phyloP scores from a whole-genome alignment of 2,888 invertebrate species.

The Apoda limacodes region DNA sequence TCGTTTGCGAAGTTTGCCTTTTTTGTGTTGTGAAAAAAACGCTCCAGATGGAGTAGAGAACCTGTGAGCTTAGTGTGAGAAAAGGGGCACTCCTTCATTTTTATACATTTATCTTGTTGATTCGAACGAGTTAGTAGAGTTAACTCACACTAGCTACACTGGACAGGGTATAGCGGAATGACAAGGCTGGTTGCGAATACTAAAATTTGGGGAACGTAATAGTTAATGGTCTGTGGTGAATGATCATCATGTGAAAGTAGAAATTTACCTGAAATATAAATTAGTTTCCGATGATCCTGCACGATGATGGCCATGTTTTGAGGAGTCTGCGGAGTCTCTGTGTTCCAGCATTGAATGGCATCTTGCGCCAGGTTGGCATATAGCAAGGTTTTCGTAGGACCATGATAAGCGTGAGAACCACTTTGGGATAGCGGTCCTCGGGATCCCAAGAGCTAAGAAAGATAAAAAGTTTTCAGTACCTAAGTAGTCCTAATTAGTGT shows the following conservation, averaged over 20 bases:
- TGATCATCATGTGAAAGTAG: too few relatives aligned
- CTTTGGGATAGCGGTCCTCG: constrained; percentile 62
- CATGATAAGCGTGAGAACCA: constrained; percentile 77
- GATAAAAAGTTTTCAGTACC: too few relatives aligned
- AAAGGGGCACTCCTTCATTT: too few relatives aligned
- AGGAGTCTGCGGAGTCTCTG: constrained; percentile 55
- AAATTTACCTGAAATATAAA: constrained; percentile 72
- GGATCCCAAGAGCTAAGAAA: constrained; percentile 60
- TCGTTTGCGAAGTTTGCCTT: too few relatives aligned
- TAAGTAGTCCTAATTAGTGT: too few relatives aligned
- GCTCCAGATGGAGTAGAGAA: too few relatives aligned
- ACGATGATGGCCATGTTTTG: constrained; percentile 70
- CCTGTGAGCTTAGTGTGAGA: too few relatives aligned
- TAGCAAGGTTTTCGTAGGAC: constrained; percentile 71
- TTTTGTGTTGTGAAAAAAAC: too few relatives aligned
- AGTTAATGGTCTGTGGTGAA: not conserved
- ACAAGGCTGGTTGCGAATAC: not conserved
- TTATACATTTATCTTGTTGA: too few relatives aligned
- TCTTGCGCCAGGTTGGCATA: constrained; percentile 78
- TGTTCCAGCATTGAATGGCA: constrained; percentile 83
- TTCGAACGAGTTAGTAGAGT: too few relatives aligned
- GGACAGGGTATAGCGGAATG: constrained; percentile 2
- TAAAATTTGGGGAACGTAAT: too few relatives aligned
- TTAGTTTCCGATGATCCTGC: constrained; percentile 71
- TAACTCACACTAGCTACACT: too few relatives aligned